Base-by-base conservation (phyloP, 2,113 vertebrate genomes). In the Anguilla rostrata region DNA sequence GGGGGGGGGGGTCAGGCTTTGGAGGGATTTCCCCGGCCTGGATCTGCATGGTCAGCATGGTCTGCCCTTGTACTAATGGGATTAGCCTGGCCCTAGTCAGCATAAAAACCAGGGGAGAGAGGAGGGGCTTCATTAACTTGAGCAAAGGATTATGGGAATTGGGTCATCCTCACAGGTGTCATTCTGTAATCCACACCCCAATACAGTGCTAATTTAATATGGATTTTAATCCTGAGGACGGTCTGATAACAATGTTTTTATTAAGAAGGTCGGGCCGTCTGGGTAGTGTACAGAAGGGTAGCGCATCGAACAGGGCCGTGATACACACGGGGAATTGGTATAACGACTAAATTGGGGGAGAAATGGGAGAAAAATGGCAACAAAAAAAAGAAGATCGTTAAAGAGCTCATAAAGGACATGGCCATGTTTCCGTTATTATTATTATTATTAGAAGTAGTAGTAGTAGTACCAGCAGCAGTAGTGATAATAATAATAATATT, bases 61-160 rank as follows among this genome's bases (percentile, higher is more conserved):
- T 87, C 26, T 85, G 92, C 90, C 92, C 94, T 93, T 90, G 57
- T n/a, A 91, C 82, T 95, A 93, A 96, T 91, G 11, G 89, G 95
- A 95, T 96, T 95, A 92, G 40, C 60, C 56, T 88, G 75, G 15
- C 12, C 39, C 85, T 83, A n/a, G 87, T 75, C n/a, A 78, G 18
- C 29, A 53, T 82, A 46, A 46, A 46, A 46, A 46, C 43, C 87
- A 34, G 49, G 1, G 71, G 66, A 66, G 40, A 82, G 29, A 12
- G 57, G 41, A 57, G 85, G 22, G 5, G 12, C 11, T 83, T 91
- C 88, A 94, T 94, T 94, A 95, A 93, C 88, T 89, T 89, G 90
- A 95, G 87, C 90, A 78, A 29, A 88, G 93, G 94, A 95, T 96
- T 94, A 95, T 63, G 85, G 82, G 89, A 94, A 94, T 90, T 91